A percentile compares a stretch with the other conserved stretches of the same genome.
Evolutionary conservation across 1,140 invertebrate genomes (phyloP).

Genomic region (Atopsyche davidsoni): DNA sequence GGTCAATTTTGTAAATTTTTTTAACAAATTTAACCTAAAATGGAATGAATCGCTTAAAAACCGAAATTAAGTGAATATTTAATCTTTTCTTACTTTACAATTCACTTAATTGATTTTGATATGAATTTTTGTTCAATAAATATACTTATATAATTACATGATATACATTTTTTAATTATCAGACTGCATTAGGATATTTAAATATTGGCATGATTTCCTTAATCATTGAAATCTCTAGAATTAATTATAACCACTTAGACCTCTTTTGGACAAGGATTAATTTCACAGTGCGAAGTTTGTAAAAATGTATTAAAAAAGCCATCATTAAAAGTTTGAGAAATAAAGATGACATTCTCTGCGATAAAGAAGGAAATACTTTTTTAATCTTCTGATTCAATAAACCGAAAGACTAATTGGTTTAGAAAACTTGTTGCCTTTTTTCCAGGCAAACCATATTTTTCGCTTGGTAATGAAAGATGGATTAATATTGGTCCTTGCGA

Average conservation of each 20-base stretch:
- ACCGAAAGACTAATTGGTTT: constrained; percentile 22
- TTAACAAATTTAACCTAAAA: too few species aligned
- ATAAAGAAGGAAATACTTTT: constrained; percentile 15
- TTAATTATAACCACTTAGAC: constrained; percentile 26
- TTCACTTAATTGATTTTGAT: too few species aligned
- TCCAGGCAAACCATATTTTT: constrained; percentile 15
- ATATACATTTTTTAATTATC: not conserved
- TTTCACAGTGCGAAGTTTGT: constrained; percentile 23
- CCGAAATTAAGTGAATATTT: too few species aligned
- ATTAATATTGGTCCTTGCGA: constrained; percentile 3
- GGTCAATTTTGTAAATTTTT: too few species aligned
- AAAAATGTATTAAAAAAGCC: constrained; percentile 23
- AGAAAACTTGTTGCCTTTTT: constrained; percentile 16
- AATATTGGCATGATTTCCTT: constrained; percentile 27
- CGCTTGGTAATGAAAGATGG: constrained; percentile 1
- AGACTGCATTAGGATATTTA: too few species aligned
- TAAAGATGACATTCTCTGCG: constrained; percentile 26
- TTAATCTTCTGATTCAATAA: constrained; percentile 24
- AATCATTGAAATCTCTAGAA: constrained; percentile 21
- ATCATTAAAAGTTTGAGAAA: constrained; percentile 27
- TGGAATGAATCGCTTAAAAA: too few species aligned
- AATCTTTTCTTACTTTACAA: too few species aligned
- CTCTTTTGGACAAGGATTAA: constrained; percentile 20
- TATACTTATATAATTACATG: too few species aligned
- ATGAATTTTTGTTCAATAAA: too few species aligned